These are phyloP conservation scores for Drosophila novamexicana DNA, from an alignment of 1,140 invertebrate genomes.

Conservation along the genomic window DNA sequence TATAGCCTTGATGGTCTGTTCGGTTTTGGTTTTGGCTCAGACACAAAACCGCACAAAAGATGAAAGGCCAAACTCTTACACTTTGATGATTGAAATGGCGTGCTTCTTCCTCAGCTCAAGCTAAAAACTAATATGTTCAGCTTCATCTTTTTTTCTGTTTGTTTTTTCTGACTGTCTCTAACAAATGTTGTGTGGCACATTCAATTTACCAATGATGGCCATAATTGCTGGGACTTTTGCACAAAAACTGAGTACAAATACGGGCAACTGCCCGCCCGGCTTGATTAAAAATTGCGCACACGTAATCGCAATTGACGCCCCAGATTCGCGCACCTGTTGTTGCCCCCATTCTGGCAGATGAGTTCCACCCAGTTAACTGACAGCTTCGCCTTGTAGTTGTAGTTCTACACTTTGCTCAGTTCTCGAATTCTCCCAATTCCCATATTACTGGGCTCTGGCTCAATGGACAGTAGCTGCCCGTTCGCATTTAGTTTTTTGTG, in stretches of 20 bases:
- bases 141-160: constrained; percentile 14
- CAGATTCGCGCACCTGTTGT: constrained; percentile 78
- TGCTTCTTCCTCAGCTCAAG: neutral
- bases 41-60: constrained; percentile 65
- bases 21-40: constrained; percentile 17
- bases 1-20: neutral
- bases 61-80: constrained; percentile 50
- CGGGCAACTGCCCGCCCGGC: neutral
- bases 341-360: constrained; percentile 1
- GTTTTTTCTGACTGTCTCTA: neutral
- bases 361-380: constrained; percentile 7
- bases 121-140: neutral
- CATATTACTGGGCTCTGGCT: neutral
- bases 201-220: constrained; percentile 51
- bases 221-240: constrained; percentile 26
- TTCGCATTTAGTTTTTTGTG: neutral
- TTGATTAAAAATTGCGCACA: constrained; percentile 72
- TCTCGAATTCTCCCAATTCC: neutral
- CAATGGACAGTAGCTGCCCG: neutral
- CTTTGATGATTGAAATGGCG: constrained; percentile 42
- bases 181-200: constrained; percentile 60
- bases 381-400: neutral
- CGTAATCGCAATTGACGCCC: constrained; percentile 77
- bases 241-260: neutral
- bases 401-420: neutral